Percentiles rank a stretch among this genome's conserved stretches.
These are phyloP conservation scores for Cynodonichthys magdalenae DNA, from an alignment of 2,797 vertebrate species.

Conservation along the genomic window DNA sequence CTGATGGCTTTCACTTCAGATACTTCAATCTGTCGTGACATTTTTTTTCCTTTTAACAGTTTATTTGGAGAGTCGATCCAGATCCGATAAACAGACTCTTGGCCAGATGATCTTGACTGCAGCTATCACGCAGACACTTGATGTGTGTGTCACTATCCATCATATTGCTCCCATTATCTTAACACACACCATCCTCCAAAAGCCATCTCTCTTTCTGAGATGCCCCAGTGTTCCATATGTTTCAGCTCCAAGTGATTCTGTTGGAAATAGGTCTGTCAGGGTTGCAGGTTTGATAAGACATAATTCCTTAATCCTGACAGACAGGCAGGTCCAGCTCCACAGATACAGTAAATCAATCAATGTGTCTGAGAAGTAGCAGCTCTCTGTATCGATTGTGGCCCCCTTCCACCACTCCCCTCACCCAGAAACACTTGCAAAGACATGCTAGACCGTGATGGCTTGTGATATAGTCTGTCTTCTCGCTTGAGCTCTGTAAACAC, in stretches of 20 bases:
- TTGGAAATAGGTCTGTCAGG: conserved; percentile 45
- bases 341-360: conserved; percentile 79
- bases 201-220: conserved; percentile 34
- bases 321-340: conserved; percentile 68
- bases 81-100: conserved; percentile 17
- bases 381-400: conserved; percentile 60
- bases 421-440: conserved; percentile 37
- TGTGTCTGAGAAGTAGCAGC: conserved; percentile 68
- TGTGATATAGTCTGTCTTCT: conserved; percentile 17
- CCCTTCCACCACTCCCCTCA: conserved; percentile 5
- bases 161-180: conserved; percentile 37
- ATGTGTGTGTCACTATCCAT: conserved; percentile 14
- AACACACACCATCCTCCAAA: conserved; percentile 21
- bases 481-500: conserved; percentile 14
- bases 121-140: conserved; percentile 12
- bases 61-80: not conserved
- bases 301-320: conserved; percentile 79
- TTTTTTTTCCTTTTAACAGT: conserved; percentile 8
- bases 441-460: conserved; percentile 29
- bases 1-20: not conserved
- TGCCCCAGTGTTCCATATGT: conserved; percentile 53
- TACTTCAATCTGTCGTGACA: not conserved
- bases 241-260: conserved; percentile 43
- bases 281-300: conserved; percentile 71
- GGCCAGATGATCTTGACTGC: conserved; percentile 10